These are phyloP conservation scores for Drosophila mayaguana DNA, from an alignment of 2,888 invertebrate genomes.

Conservation along the genomic window DNA sequence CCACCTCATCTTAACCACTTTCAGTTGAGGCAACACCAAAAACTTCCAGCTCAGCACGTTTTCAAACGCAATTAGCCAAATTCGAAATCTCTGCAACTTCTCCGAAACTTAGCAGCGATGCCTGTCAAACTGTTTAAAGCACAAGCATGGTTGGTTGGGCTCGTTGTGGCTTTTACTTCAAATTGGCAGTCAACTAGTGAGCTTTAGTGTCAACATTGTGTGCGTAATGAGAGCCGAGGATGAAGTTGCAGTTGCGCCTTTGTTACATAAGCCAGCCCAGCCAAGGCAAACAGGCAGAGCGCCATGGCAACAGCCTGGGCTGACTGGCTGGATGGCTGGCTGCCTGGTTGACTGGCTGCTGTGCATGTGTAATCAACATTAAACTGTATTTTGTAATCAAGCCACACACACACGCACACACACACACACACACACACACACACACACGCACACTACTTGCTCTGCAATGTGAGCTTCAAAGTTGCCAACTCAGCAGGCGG, in stretches of 20 bases:
- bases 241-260: constrained; percentile 28
- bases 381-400: constrained; percentile 80
- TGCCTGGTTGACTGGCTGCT: constrained; percentile 36
- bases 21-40: neutral
- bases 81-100: neutral
- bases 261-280: constrained; percentile 58
- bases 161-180: neutral
- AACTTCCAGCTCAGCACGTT: neutral
- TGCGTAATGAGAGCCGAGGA: constrained; percentile 67
- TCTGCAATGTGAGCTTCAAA: constrained; percentile 38
- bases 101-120: neutral
- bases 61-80: neutral
- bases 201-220: constrained; percentile 73
- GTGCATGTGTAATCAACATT: constrained; percentile 79
- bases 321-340: constrained; percentile 12
- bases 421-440: constrained; percentile 50
- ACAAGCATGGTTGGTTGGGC: constrained; percentile 1
- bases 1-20: neutral
- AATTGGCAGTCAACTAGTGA: constrained; percentile 43
- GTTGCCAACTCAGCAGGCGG: constrained; percentile 73
- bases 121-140: constrained; percentile 17
- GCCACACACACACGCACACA: constrained; percentile 46
- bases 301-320: constrained; percentile 43
- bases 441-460: constrained; percentile 6
- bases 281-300: constrained; percentile 20